Base-by-base conservation (phyloP, 2,888 invertebrate species). In the Oxyscelio sp. region DNA sequence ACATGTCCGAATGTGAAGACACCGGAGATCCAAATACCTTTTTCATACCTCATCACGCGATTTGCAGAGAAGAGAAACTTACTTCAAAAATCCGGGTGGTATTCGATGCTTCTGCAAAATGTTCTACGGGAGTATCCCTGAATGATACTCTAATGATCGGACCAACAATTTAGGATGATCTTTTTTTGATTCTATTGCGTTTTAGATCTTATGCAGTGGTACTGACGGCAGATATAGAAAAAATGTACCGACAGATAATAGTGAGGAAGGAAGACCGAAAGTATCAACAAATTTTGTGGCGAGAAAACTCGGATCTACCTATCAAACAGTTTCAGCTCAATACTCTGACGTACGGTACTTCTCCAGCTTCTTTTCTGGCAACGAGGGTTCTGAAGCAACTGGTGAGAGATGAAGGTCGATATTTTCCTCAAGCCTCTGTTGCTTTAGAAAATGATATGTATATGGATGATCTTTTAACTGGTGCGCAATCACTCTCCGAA, bases 31-130 rank as follows among this genome's bases (percentile, higher is more conserved):
- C 11, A 15, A 15, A 15, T 19, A 21, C 50, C 6, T 50, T 15
- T 19, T 17, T 15, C 15, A 45, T 58, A 2, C 59, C 59, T 17
- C 40, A 59, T 22, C 59, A 59, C 19, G n/a, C 59, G 6, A 15
- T 59, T 8, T 22, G n/a, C 8, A 38, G 15, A 19, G 5, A 9
- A 11, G 59, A 40, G 4, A 59, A 24, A 1, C 5, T 3, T 0
- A 43, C 40, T 3, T 40, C 43, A 11, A 59, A 59, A 34, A 34
- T 91, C 2, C 73, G 92, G n/a, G 88, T 90, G 0, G 92, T 92
- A 0, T 92, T 90, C 73, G 90, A 92, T 63, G 91, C 86, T 13
- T 91, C 89, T 1, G 85, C 87, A 2, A 87, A 80, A 80, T 85
- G 80, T 9, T 50, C 85, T 11, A 74, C 87, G 2, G 87, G 87